A percentile compares a stretch with the other conserved stretches of the same genome.
Evolutionary conservation across 2,113 vertebrate genomes (phyloP).

Genomic region (Sclerurus mexicanus): DNA sequence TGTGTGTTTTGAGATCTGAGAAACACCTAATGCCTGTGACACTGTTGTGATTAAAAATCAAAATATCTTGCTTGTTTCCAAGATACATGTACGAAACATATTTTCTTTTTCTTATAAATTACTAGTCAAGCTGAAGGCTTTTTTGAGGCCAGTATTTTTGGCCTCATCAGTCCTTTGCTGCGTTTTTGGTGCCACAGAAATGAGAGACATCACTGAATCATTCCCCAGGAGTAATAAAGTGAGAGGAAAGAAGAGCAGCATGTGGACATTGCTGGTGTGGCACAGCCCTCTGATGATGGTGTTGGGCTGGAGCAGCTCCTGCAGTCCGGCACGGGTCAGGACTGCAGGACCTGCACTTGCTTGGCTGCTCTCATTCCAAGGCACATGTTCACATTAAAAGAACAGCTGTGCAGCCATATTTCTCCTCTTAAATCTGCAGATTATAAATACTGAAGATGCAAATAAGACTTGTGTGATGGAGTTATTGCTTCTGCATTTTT

Average conservation of each 20-base stretch:
- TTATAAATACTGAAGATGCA: constrained; percentile 20
- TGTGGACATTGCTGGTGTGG: neutral
- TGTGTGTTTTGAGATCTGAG: neutral
- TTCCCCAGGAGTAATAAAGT: neutral
- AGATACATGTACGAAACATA: neutral
- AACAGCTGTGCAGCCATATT: neutral
- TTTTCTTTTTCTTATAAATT: neutral
- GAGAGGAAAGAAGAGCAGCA: neutral
- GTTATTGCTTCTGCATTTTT: neutral
- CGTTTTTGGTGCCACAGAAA: neutral
- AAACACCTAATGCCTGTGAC: neutral
- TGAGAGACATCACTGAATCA: neutral
- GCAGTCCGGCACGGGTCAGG: accelerated
- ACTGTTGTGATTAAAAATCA: neutral
- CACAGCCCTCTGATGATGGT: neutral
- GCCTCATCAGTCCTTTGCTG: neutral
- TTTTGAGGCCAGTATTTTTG: neutral
- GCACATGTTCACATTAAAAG: neutral
- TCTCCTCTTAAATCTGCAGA: neutral
- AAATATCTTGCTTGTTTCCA: neutral
- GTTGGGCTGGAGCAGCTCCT: neutral
- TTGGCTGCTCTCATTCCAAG: neutral
- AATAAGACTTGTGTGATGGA: neutral
- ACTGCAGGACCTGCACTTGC: neutral
- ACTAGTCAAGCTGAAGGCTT: neutral